These are phyloP conservation scores for Trachymyrmex cornetzi DNA, from an alignment of 1,140 invertebrate species.

Conservation along the genomic window DNA sequence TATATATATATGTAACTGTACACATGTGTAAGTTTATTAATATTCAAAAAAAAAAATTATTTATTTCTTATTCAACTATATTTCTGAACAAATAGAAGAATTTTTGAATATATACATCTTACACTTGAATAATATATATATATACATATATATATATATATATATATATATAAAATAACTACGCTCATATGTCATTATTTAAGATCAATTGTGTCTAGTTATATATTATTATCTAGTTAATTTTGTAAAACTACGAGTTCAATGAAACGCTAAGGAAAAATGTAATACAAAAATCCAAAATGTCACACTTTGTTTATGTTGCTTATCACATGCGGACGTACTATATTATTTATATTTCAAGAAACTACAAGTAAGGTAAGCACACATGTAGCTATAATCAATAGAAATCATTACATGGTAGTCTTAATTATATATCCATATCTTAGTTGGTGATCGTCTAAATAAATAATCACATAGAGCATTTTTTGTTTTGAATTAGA, in stretches of 20 bases:
- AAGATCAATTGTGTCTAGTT: constrained; percentile 2
- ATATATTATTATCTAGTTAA: background rate
- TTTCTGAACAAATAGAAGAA: background rate
- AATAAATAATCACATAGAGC: background rate
- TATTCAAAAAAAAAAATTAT: constrained; percentile 18
- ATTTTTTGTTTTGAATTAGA: background rate
- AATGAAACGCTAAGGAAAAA: background rate
- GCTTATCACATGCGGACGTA: constrained; percentile 84
- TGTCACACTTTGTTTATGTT: constrained; percentile 83
- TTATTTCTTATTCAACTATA: background rate
- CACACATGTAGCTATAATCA: background rate
- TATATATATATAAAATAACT: too few species aligned
- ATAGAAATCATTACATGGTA: background rate
- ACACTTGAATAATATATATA: background rate
- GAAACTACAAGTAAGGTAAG: constrained; percentile 79
- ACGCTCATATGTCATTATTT: constrained; percentile 55
- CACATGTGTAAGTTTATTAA: background rate
- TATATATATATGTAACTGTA: background rate
- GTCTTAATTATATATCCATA: background rate
- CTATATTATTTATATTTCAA: constrained; percentile 85
- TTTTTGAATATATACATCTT: constrained; percentile 8
- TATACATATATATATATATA: too few species aligned
- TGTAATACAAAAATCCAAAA: constrained; percentile 73
- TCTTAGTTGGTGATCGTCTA: background rate
- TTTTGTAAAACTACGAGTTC: background rate